Evolutionary conservation across 2,888 invertebrate genomes (phyloP), one percentile per base, ranked within the genome.

Genomic region (Calameuta pallipes): DNA sequence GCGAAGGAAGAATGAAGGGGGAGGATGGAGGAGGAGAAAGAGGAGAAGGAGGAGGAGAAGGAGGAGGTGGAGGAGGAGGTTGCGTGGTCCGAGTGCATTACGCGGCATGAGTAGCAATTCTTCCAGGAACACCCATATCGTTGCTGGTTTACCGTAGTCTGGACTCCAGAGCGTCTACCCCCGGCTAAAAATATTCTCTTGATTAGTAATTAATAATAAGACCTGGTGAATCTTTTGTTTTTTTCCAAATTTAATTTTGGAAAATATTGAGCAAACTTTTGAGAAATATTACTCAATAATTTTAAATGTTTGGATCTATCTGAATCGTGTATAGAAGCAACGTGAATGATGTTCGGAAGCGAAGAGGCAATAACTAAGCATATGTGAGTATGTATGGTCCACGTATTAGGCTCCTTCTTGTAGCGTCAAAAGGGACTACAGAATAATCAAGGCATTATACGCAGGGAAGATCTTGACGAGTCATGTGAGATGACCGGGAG

Each of bases 51-150:
- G 31, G 31, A 1, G 31, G 78, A 80, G 76, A 74, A 36, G 79
- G 76, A 77, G 74, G 75, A 37, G 79, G 80, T 75, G 81, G 79
- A 82, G 81, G 84, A 86, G 84, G 70, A 70, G 70, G 86, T 86
- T 85, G 83, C 84, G 78, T 77, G 41, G 81, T 77, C 69, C 76
- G 79, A 79, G 79, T 81, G 81, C 83, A 82, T 84, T 84, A 83
- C 85, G 80, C 84, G 84, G 86, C 87, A 87, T 87, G 87, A 87
- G 86, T 87, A 83, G 87, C 86, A 83, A 86, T 81, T 86, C 84
- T 84, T 80, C 81, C 82, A 79, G 82, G 87, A 86, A 86, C 88
- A 87, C 88, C 88, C 89, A 84, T 88, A 88, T 87, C 86, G 87
- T 81, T 30, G 30, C 41, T 41, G 41, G 15, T 41, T 41, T 41